Evolutionary conservation across 2,888 invertebrate species (phyloP), one percentile per base, ranked within the genome.

Genomic region (Dynastes tityus): DNA sequence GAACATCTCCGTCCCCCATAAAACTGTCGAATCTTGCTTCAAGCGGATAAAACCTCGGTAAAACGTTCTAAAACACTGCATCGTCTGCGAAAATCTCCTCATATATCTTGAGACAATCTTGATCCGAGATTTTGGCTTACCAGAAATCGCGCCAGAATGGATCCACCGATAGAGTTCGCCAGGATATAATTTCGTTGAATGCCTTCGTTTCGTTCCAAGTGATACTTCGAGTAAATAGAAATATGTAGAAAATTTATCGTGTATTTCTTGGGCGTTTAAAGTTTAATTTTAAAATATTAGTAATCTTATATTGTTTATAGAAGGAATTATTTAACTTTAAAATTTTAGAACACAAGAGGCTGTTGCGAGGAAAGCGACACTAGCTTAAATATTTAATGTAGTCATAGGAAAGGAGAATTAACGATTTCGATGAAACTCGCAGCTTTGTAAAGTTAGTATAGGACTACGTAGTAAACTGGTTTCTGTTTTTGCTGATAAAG

Each of bases 41-140:
- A 84, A 85, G 85, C 86, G 85, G 86, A 86, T 85, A 84, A 83
- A 84, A 83, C 82, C 84, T 81, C 82, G 82, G 83, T 84, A 84
- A 83, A 84, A 84, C 82, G 79, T 80, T 80, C 83, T 85, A 84
- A 85, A 85, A 84, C 85, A 85, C 83, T 86, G 88, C 88, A 86
- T 84, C 84, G 86, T 87, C 86, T 85, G 87, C 88, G 84, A 86
- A 79, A 88, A 87, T 86, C 86, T 85, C 83, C 82, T 85, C 86
- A 86, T 87, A 87, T 87, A 87, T 87, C 84, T 83, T 83, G 84
- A 81, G 80, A 82, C 86, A 87, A 88, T 88, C 88, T 88, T 85
- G 87, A 88, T 87, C 86, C 87, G 81, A 86, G 87, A 87, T 88
- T 88, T 88, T 88, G 88, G 88, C 88, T 88, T 88, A 88, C 88